Evolutionary conservation across 2,888 invertebrate genomes (phyloP), one percentile per base, ranked within the genome.

Genomic region (Cinara cedri): DNA sequence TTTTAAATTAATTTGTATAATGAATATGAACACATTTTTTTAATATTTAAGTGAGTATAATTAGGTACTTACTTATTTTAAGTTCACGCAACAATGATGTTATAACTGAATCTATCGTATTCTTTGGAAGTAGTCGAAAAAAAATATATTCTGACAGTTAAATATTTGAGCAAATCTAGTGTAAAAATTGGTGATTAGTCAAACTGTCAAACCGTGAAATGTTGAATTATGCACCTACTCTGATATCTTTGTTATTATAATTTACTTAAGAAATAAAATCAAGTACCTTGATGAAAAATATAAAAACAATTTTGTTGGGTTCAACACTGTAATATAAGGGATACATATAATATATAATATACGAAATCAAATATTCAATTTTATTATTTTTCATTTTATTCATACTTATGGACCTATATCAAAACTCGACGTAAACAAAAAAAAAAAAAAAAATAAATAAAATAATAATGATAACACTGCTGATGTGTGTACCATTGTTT

Each of bases 181-280:
- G 44, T 66, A 54, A 55, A 66, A n/a, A 66, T 75, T 66, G 44
- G 49, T 19, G 8, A 42, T 54, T 65, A 46, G 21, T 26, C 16
- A 57, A 72, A 62, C 19, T 51, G 19, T 34, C 1, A 51, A 68
- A 68, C 34, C 57, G 19, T 57, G 49, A 49, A 76, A 57, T 68
- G n/a, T 46, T 13, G n/a, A 76, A 44, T 76, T 26, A 24, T 65
- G 34, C 16, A n/a, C n/a, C 6, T 54, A 19, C n/a, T n/a, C n/a
- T 54, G 19, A 54, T 54, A 54, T 14, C 2, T 54, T 10, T 26
- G n/a, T 51, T 26, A 34, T 51, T 11, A n/a, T 34, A 34, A n/a
- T 51, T 51, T 26, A 26, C n/a, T 6, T 11, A 1, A 62, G 6
- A 42, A 62, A n/a, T n/a, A n/a, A n/a, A 62, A 42, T n/a, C 26